phyloP scores from a whole-genome alignment of 2,797 vertebrate species.

The Esox lucius region DNA sequence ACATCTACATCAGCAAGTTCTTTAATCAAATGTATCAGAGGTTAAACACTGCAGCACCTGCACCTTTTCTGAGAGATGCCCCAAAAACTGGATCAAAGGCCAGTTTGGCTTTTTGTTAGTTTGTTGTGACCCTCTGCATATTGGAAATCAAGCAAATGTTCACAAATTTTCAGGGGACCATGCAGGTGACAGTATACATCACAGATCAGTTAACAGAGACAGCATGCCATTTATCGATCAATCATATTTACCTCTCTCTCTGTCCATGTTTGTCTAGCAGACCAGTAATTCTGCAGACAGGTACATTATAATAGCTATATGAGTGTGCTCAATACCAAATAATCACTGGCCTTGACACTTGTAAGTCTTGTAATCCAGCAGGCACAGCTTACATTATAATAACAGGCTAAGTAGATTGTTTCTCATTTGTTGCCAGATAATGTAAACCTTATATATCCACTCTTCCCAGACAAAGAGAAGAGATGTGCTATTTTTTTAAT shows the following conservation, averaged over 20 bases:
- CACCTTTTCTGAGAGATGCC: background rate
- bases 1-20: slow-evolving; percentile 7
- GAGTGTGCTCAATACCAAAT: background rate
- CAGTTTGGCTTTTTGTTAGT: too few relatives aligned
- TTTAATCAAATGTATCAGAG: slow-evolving; percentile 11
- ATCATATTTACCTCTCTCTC: background rate
- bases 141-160: too few relatives aligned
- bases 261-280: background rate
- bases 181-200: too few relatives aligned
- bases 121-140: too few relatives aligned
- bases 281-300: background rate
- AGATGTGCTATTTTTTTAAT: too few relatives aligned
- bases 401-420: background rate
- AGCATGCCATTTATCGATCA: background rate
- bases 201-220: background rate
- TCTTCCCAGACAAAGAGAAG: too few relatives aligned
- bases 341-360: background rate
- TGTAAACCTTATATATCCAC: too few relatives aligned
- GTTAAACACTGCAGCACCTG: slow-evolving; percentile 1
- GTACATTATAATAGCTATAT: background rate
- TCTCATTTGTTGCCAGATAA: too few relatives aligned
- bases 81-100: background rate
- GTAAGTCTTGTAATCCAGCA: background rate
- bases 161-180: too few relatives aligned
- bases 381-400: background rate